Evolutionary conservation across 2,888 invertebrate genomes (phyloP).

Genomic region (Dryococelus australis): DNA sequence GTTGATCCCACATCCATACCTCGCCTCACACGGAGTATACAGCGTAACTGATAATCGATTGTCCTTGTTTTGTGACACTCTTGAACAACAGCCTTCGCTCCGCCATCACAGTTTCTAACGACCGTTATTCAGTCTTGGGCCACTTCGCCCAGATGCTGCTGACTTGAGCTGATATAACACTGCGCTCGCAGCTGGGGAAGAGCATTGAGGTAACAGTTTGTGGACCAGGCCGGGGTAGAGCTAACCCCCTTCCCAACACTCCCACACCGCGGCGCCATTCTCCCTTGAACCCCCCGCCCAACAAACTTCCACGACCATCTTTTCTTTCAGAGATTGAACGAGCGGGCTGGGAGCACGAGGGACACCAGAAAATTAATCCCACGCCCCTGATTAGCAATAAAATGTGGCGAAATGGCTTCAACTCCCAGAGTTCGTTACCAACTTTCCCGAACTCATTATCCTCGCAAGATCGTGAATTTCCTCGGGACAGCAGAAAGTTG

Average conservation of each 20-base stretch:
- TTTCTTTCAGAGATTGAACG: constrained; percentile 16
- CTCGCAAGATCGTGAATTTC: neutral
- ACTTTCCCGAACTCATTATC: neutral
- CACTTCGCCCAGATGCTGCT: neutral
- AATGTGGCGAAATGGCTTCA: neutral
- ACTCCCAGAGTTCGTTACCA: constrained; percentile 1
- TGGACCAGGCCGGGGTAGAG: neutral
- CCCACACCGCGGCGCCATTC: neutral
- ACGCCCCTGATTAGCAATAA: constrained; percentile 16
- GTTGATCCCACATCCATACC: too few species aligned
- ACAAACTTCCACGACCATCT: neutral
- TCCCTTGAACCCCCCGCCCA: constrained; percentile 7
- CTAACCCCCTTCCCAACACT: neutral
- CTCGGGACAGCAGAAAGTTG: neutral
- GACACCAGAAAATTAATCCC: constrained; percentile 8
- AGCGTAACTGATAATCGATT: too few species aligned
- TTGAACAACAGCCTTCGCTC: neutral
- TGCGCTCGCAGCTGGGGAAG: neutral
- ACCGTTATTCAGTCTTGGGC: neutral
- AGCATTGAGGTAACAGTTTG: neutral
- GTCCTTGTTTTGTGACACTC: too few species aligned
- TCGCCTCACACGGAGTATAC: too few species aligned
- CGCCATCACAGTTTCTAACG: neutral
- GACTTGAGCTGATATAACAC: neutral
- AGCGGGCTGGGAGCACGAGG: neutral